Percentiles rank a stretch among this genome's conserved stretches.
Conservation (phyloP, 2,797 vertebrate genomes). For the Phoebastria nigripes region DNA sequence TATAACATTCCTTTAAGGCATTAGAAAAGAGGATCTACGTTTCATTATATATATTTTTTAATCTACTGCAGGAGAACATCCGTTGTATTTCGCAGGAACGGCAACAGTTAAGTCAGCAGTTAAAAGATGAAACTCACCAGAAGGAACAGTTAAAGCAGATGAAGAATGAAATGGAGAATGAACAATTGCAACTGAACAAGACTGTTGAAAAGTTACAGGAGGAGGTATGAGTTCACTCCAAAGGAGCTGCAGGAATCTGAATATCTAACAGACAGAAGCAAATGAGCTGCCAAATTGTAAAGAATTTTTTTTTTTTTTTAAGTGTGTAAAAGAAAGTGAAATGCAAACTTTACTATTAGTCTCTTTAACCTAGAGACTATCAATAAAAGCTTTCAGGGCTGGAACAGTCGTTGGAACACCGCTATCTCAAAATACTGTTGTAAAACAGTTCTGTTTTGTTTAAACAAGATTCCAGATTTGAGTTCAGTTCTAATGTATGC, state of each 20-base stretch:
- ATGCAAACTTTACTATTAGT: background rate
- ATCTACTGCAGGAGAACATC: conserved; percentile 79
- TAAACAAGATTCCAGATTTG: background rate
- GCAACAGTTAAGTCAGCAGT: conserved; percentile 80
- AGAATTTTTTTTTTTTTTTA: background rate
- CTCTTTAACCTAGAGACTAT: background rate
- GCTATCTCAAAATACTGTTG: background rate
- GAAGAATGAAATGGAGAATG: conserved; percentile 88
- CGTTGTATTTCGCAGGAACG: conserved; percentile 78
- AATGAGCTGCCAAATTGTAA: background rate
- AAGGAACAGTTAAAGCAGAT: conserved; percentile 90
- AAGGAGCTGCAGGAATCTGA: background rate
- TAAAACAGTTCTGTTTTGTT: background rate
- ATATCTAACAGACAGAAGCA: background rate
- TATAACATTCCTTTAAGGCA: background rate
- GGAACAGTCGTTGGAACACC: background rate
- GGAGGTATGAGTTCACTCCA: conserved; percentile 77
- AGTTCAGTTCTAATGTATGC: background rate
- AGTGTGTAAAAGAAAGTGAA: background rate
- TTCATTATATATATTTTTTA: background rate
- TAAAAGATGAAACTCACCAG: conserved; percentile 85
- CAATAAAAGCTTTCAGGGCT: background rate
- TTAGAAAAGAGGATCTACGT: background rate
- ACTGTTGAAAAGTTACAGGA: conserved; percentile 92
- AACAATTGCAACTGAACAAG: conserved; percentile 84